Conservation (phyloP, 1,140 invertebrate species). For the Ectropis grisescens region DNA sequence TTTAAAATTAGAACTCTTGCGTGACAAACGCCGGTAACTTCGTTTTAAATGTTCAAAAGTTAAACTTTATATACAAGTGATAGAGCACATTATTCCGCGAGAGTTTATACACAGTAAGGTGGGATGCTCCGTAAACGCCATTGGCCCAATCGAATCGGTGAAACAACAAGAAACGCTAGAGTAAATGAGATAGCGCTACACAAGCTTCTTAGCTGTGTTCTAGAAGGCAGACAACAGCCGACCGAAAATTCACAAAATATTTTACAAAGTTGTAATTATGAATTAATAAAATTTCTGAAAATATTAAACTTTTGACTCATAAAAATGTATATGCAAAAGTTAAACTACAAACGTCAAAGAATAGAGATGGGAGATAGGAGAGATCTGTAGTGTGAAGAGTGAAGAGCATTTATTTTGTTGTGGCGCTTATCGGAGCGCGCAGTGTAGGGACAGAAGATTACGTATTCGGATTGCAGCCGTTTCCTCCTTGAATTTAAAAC, state of each 20-base stretch:
- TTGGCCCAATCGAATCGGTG: slow-evolving; percentile 60
- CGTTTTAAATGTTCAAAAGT: slow-evolving; percentile 59
- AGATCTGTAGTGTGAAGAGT: slow-evolving; percentile 20
- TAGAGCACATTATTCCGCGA: slow-evolving; percentile 55
- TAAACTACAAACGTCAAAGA: slow-evolving; percentile 19
- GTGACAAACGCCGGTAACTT: slow-evolving; percentile 63
- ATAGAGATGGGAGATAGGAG: slow-evolving; percentile 29
- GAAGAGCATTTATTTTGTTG: slow-evolving; percentile 40
- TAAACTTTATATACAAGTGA: slow-evolving; percentile 58
- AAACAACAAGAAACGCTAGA: slow-evolving; percentile 60
- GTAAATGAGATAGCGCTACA: slow-evolving; percentile 42
- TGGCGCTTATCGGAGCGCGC: slow-evolving; percentile 1
- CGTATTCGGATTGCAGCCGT: too few species aligned
- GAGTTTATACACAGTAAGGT: slow-evolving; percentile 61
- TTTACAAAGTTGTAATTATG: too few species aligned
- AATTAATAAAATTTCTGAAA: too few species aligned
- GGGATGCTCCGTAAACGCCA: slow-evolving; percentile 62
- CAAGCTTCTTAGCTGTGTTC: too few species aligned
- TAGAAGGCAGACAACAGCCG: too few species aligned
- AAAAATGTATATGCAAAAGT: slow-evolving; percentile 14
- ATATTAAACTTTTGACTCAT: too few species aligned
- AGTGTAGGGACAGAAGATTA: too few species aligned
- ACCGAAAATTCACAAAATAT: too few species aligned
- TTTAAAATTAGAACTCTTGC: slow-evolving; percentile 69
- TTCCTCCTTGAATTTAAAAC: too few species aligned